Base-by-base conservation (phyloP, 2,888 invertebrate species). In the Calameuta idolon region DNA sequence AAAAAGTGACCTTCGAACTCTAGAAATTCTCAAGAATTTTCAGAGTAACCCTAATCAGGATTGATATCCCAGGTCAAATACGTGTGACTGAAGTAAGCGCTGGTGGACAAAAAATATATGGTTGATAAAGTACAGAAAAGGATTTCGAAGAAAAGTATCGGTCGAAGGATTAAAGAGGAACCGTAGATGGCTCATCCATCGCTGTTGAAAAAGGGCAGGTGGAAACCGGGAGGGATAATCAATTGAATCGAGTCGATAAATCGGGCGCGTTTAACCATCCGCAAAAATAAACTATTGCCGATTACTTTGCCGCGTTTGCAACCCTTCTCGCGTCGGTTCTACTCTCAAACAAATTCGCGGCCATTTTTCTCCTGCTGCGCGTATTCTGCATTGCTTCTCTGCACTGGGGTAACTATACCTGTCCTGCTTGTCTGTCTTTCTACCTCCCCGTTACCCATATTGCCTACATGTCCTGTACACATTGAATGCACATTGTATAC, bases 361-460 rank as follows among this genome's bases (percentile, higher is more conserved):
- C 86, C 85, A 88, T 88, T 88, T 88, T 87, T 88, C 85, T 85
- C 84, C 9, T 81, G 82, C 84, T 83, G 80, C 78, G 83, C 84
- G 82, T 85, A 84, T 85, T 78, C 79, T 76, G 80, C 79, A 77
- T 82, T 81, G 74, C 79, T 33, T 34, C 71, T 80, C 79, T 82
- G 76, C 82, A 78, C 77, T 82, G 82, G 75, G 30, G 33, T n/a
- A 55, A 55, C 55, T 55, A 23, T 55, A 55, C 23, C 55, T 23
- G 55, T 9, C 23, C 55, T 55, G 23, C 55, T 55, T 23, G 55
- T 23, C 55, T 55, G 23, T 9, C 55, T 55, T 55, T 5, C 55
- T 55, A 55, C 55, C 55, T 15, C 15, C 40, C 55, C 2, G 23
- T 55, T 55, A 55, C 55, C 23, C 55, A 55, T 55, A 55, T 55